A percentile compares a stretch with the other conserved stretches of the same genome.
phyloP scores from a whole-genome alignment of 2,797 vertebrate species.

The Phrynocephalus guinanensis region DNA sequence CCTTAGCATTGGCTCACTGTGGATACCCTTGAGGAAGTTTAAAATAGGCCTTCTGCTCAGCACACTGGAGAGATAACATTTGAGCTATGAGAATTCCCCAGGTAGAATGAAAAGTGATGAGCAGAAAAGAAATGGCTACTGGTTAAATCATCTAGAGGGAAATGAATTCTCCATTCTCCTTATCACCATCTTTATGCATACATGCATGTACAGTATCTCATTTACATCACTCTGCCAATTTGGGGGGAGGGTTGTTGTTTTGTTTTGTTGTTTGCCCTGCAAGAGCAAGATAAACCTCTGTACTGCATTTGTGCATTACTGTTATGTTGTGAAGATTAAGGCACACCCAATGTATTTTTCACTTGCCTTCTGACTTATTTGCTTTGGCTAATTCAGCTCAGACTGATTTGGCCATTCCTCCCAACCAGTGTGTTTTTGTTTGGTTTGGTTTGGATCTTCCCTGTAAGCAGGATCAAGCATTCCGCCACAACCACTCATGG shows the following conservation, averaged over 20 bases:
- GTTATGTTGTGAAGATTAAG: slow-evolving; percentile 24
- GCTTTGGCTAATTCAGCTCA: not conserved
- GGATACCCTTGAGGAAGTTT: too few relatives aligned
- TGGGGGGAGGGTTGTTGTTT: not conserved
- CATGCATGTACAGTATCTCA: slow-evolving; percentile 2
- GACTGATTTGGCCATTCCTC: not conserved
- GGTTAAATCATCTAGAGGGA: slow-evolving; percentile 25
- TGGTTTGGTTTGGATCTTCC: not conserved
- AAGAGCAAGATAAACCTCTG: slow-evolving; percentile 29
- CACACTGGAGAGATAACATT: not conserved
- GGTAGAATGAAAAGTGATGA: not conserved
- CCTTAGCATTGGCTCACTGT: too few relatives aligned
- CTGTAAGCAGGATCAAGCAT: not conserved
- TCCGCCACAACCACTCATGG: not conserved
- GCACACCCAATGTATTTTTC: not conserved
- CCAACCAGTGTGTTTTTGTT: not conserved
- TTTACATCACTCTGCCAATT: slow-evolving; percentile 46
- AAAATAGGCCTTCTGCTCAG: not conserved
- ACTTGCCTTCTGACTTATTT: not conserved
- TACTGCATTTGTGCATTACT: not conserved
- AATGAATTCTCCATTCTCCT: slow-evolving; percentile 28
- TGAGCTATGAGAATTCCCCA: not conserved
- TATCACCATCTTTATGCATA: slow-evolving; percentile 36
- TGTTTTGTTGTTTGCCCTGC: not conserved
- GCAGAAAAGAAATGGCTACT: not conserved